phyloP scores from a whole-genome alignment of 2,797 vertebrate species.

The Linurgus olivaceus region DNA sequence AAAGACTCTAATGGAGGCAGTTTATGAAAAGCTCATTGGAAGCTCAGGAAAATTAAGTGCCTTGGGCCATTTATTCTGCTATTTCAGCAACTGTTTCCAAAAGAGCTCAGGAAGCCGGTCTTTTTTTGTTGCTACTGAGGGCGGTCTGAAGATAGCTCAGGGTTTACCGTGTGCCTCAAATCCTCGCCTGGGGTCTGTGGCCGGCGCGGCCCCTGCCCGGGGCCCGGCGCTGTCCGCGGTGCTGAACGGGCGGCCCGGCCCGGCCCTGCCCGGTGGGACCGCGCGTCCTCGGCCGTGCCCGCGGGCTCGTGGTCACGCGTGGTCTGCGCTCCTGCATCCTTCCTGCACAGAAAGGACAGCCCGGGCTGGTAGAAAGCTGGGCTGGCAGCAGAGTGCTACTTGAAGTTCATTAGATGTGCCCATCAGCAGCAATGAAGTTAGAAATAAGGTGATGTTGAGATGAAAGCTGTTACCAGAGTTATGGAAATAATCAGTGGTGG shows the following conservation, averaged over 20 bases:
- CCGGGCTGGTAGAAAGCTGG: not conserved
- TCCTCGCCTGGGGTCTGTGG: fast-evolving
- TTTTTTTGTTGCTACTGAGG: no score
- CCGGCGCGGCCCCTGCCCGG: fast-evolving
- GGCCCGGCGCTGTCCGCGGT: not conserved
- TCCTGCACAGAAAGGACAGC: no score
- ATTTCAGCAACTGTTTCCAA: not conserved
- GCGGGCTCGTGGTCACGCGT: fast-evolving
- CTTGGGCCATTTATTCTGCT: not conserved
- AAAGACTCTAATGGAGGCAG: not conserved
- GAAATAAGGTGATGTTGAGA: not conserved
- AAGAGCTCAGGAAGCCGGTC: not conserved
- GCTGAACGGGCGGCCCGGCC: not conserved
- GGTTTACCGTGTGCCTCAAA: fast-evolving
- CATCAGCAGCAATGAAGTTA: not conserved
- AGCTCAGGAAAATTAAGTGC: not conserved
- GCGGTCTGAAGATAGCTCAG: not conserved
- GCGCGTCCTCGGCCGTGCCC: fast-evolving
- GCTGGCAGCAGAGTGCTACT: not conserved
- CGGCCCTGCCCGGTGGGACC: fast-evolving
- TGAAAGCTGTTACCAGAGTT: not conserved
- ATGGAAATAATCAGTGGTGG: not conserved
- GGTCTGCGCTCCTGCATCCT: not conserved
- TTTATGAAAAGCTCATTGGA: not conserved
- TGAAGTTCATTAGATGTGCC: not conserved